phyloP scores from a whole-genome alignment of 1,140 invertebrate species.

The Panonychus citri region DNA sequence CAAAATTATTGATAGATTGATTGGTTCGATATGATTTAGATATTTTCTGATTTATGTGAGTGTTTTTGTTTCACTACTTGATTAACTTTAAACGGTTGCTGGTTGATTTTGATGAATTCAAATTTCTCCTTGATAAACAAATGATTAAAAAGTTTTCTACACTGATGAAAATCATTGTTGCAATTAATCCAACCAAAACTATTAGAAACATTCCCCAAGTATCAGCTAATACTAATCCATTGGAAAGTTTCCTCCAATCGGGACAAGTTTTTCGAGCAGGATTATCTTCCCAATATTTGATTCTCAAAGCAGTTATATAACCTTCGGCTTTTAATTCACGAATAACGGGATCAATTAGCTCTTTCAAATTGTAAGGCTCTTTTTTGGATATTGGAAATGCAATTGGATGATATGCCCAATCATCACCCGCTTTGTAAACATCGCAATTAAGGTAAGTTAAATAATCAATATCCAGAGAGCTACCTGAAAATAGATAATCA shows the following conservation, averaged over 20 bases:
- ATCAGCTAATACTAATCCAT: conserved; percentile 80
- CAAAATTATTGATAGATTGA: no score
- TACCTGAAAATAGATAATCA: conserved; percentile 1
- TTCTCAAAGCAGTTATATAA: conserved; percentile 70
- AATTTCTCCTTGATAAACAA: no score
- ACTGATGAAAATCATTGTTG: conserved; percentile 67
- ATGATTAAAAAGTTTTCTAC: conserved; percentile 32
- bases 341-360: conserved; percentile 29
- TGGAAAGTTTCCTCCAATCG: background rate
- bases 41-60: no score
- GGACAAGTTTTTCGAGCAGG: conserved; percentile 26
- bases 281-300: conserved; percentile 82
- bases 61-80: no score
- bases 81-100: no score
- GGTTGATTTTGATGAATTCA: no score
- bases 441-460: conserved; percentile 63
- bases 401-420: conserved; percentile 87
- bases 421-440: conserved; percentile 64
- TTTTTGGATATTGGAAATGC: conserved; percentile 77
- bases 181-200: conserved; percentile 70
- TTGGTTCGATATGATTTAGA: no score
- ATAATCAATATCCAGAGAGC: conserved; percentile 39
- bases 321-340: conserved; percentile 44
- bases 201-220: conserved; percentile 92
- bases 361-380: conserved; percentile 51